Percentiles rank a stretch among this genome's conserved stretches.
Evolutionary conservation across 2,888 invertebrate genomes (phyloP).

Genomic region (Nomada fabriciana): DNA sequence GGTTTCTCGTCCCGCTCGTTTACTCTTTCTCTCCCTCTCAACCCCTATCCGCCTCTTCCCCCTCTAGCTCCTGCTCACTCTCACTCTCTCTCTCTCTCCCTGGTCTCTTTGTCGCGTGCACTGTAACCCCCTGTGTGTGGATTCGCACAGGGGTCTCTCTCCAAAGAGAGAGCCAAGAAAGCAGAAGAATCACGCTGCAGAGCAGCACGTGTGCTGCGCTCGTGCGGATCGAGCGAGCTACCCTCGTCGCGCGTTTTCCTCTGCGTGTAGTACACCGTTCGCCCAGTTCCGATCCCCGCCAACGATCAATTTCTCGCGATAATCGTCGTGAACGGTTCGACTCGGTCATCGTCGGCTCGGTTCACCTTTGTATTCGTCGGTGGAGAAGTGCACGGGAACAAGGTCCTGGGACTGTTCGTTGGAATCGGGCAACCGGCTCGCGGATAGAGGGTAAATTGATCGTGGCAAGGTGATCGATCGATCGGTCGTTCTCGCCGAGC

Average conservation of each 20-base stretch:
- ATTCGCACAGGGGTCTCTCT: constrained; percentile 43
- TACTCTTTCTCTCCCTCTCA: constrained; percentile 13
- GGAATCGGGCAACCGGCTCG: too few species aligned
- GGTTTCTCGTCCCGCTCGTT: constrained; percentile 19
- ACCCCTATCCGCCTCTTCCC: constrained; percentile 5
- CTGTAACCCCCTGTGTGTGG: constrained; percentile 41
- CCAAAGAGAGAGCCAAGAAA: constrained; percentile 62
- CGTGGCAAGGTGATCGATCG: too few species aligned
- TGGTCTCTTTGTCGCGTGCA: constrained; percentile 21
- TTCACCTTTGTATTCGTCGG: neutral
- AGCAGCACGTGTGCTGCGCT: constrained; percentile 73
- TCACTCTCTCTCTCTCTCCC: constrained; percentile 22
- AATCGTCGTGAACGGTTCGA: neutral
- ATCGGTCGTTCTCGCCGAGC: neutral
- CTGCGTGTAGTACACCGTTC: constrained; percentile 6
- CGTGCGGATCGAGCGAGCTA: constrained; percentile 67
- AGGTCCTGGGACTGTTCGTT: neutral
- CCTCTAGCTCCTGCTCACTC: neutral
- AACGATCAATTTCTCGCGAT: neutral
- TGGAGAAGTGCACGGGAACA: neutral
- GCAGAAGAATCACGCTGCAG: constrained; percentile 69
- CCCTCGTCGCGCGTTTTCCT: constrained; percentile 23
- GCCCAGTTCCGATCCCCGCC: neutral
- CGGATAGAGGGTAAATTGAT: too few species aligned
- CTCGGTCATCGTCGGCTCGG: neutral